Evolutionary conservation across 2,113 vertebrate species (phyloP), one percentile per base, ranked within the genome.

Genomic region (Thomomys bottae): DNA sequence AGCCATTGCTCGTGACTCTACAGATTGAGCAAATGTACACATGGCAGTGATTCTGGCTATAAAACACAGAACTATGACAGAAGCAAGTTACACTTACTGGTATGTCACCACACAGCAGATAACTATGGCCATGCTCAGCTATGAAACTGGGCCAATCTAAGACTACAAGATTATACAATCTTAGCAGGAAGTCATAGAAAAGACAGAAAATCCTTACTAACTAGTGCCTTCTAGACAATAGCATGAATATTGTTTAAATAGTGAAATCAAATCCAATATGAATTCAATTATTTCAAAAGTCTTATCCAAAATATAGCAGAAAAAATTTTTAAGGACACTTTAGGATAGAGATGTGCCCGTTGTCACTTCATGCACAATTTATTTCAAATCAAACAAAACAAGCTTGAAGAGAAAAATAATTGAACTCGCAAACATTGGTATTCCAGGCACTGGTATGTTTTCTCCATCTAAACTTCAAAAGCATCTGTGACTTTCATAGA

Each of bases 271-370:
- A 38, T 23, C 32, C 79, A 77, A 36, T 14, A 21, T 49, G 6
- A 70, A 11, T 67, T 54, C 66, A 32, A 17, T 81, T 75, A 80
- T 73, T 88, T 93, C 12, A 54, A 73, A 90, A 84, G 61, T n/a
- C 32, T 66, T 63, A 70, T 63, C 38, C 84, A 84, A 84, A 17
- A 54, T 6, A 21, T 45, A 11, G 21, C 57, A 23, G 71, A 5
- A 38, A 61, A 57, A 36, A 63, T 23, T 34, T 38, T 10, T 64
- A 59, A 64, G 23, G 88, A 79, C 24, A 18, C 34, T 61, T 80
- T 61, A 59, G 2, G 76, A 36, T 84, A 36, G 8, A 30, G n/a
- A 21, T 11, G 30, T 63, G 45, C 28, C 45, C 30, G 32, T 9
- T 87, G 26, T 42, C 32, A 42, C 26, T 6, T 63, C 64, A 64